phyloP scores from a whole-genome alignment of 2,888 invertebrate species.

The Leucophenga montana region DNA sequence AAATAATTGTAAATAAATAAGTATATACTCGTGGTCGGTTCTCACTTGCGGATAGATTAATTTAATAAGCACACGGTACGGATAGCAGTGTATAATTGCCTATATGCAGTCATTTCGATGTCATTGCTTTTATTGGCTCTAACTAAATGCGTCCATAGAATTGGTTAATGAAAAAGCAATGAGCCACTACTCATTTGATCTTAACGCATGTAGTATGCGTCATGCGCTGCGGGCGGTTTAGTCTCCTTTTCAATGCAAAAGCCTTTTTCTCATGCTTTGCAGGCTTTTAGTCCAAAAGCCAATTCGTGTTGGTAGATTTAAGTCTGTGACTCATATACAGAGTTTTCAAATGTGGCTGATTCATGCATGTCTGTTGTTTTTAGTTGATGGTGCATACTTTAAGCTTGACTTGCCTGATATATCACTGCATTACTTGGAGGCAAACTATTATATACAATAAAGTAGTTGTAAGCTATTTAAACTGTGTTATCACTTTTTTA shows the following conservation, averaged over 20 bases:
- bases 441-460: too few relatives aligned
- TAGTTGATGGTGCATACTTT: neutral
- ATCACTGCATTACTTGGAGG: too few relatives aligned
- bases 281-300: constrained; percentile 3
- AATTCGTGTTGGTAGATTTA: neutral
- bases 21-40: neutral
- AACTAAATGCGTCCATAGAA: too few relatives aligned
- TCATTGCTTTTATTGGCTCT: too few relatives aligned
- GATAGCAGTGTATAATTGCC: neutral
- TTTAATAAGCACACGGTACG: neutral
- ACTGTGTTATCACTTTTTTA: too few relatives aligned
- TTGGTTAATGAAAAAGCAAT: neutral
- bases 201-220: neutral
- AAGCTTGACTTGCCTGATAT: neutral
- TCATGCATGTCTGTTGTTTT: constrained; percentile 13
- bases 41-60: neutral
- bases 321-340: neutral
- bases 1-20: constrained; percentile 22
- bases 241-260: too few relatives aligned
- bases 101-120: too few relatives aligned
- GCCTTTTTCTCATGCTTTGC: neutral
- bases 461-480: too few relatives aligned
- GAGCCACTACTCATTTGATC: neutral
- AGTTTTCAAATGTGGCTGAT: neutral
- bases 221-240: neutral